A percentile compares a stretch with the other conserved stretches of the same genome.
These are phyloP conservation scores for Corvus moneduloides DNA, from an alignment of 2,113 vertebrate species.

Conservation along the genomic window DNA sequence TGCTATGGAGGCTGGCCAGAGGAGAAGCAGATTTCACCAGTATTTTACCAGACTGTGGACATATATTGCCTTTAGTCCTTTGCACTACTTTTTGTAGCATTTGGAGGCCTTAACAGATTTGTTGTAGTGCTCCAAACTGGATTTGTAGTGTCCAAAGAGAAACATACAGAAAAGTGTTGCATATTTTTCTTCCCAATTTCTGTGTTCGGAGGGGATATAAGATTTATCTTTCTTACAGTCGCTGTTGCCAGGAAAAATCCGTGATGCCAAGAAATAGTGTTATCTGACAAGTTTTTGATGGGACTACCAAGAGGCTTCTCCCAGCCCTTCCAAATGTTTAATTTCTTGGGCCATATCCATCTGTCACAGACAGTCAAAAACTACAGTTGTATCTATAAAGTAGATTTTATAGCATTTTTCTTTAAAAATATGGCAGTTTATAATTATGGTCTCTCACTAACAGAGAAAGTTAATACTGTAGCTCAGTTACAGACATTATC, in stretches of 20 bases:
- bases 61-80: neutral
- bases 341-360: neutral
- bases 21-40: neutral
- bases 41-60: no score
- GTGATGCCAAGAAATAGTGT: neutral
- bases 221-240: neutral
- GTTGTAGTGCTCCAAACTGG: neutral
- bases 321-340: neutral
- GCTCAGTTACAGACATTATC: neutral
- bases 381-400: neutral
- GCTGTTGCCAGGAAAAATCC: neutral
- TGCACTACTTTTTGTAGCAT: neutral
- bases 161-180: rapidly evolving
- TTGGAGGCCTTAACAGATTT: neutral
- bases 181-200: neutral
- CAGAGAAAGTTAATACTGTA: neutral
- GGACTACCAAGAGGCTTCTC: neutral
- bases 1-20: neutral
- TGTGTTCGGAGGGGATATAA: neutral
- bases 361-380: neutral
- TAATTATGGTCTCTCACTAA: neutral
- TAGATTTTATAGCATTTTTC: neutral
- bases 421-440: neutral
- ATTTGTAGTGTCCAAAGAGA: neutral
- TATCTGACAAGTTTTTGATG: neutral